A percentile compares a stretch with the other conserved stretches of the same genome.
Evolutionary conservation across 2,888 invertebrate genomes (phyloP).

Genomic region (Philereme vetulata): DNA sequence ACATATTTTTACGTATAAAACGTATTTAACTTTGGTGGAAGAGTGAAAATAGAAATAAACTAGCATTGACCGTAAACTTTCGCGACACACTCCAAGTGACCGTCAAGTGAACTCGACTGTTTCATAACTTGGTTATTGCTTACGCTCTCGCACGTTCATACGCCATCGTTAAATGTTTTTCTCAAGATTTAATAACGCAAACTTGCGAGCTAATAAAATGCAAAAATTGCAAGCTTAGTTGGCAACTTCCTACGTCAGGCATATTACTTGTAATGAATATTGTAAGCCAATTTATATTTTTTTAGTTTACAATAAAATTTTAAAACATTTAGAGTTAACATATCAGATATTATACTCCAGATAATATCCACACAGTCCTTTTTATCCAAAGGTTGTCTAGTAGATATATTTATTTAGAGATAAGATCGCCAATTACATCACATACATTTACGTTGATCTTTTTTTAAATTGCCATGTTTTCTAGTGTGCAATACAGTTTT

Average conservation of each 20-base stretch:
- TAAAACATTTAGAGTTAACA: too few relatives aligned
- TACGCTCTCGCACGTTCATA: conserved; percentile 35
- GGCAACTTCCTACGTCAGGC: conserved; percentile 25
- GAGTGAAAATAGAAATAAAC: conserved; percentile 46
- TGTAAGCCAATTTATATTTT: too few relatives aligned
- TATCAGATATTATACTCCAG: too few relatives aligned
- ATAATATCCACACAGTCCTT: too few relatives aligned
- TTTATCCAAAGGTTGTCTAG: too few relatives aligned
- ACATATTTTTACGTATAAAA: too few relatives aligned
- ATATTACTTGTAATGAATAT: not conserved
- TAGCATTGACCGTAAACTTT: conserved; percentile 42
- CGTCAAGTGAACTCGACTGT: conserved; percentile 51
- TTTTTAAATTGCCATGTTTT: too few relatives aligned
- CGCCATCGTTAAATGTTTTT: conserved; percentile 36
- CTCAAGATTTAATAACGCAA: conserved; percentile 35
- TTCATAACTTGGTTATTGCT: conserved; percentile 62
- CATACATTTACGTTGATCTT: too few relatives aligned
- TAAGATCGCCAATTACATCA: too few relatives aligned
- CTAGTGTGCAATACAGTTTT: too few relatives aligned
- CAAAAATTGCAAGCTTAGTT: conserved; percentile 29
- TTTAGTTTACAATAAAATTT: too few relatives aligned
- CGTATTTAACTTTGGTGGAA: not conserved
- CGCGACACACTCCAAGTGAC: conserved; percentile 56
- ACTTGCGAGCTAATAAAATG: conserved; percentile 35
- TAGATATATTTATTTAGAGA: too few relatives aligned